Evolutionary conservation across 1,140 invertebrate species (phyloP).

Genomic region (Drosophila tsacasi): DNA sequence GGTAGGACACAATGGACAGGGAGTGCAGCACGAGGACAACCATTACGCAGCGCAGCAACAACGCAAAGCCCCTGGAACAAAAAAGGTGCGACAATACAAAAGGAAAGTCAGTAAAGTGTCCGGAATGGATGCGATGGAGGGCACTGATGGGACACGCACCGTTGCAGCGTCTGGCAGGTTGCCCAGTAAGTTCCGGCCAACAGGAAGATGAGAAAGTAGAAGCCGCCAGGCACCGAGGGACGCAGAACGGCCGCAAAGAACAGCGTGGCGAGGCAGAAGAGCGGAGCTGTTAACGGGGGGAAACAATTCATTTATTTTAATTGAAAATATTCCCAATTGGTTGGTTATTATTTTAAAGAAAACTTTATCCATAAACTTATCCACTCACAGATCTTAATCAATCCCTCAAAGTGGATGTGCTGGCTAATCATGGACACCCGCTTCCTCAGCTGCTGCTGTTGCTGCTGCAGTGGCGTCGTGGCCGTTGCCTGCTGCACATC

Average conservation of each 20-base stretch:
- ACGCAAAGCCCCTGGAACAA: constrained; percentile 88
- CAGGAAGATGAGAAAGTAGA: constrained; percentile 95
- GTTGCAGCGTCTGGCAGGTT: constrained; percentile 90
- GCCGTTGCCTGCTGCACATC: constrained; percentile 67
- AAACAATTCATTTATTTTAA: constrained; percentile 15
- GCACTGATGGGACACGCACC: constrained; percentile 63
- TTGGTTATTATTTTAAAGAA: background rate
- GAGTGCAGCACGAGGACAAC: constrained; percentile 92
- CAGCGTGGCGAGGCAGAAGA: constrained; percentile 89
- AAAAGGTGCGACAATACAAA: constrained; percentile 34
- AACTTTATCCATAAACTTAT: background rate
- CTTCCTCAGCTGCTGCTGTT: constrained; percentile 75
- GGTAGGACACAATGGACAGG: constrained; percentile 92
- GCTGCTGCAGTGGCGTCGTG: constrained; percentile 66
- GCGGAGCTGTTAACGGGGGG: constrained; percentile 87
- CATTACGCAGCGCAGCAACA: constrained; percentile 90
- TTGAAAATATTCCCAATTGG: background rate
- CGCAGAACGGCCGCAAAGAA: constrained; percentile 92
- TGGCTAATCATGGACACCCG: constrained; percentile 71
- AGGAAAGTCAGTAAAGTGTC: constrained; percentile 25
- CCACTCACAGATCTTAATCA: constrained; percentile 76
- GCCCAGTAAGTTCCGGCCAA: constrained; percentile 95
- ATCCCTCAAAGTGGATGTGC: constrained; percentile 76
- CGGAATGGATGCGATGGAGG: constrained; percentile 31
- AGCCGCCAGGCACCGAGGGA: constrained; percentile 91